Percentiles rank a stretch among this genome's conserved stretches.
Evolutionary conservation across 2,888 invertebrate genomes (phyloP).

Genomic region (Cheilosia variabilis): DNA sequence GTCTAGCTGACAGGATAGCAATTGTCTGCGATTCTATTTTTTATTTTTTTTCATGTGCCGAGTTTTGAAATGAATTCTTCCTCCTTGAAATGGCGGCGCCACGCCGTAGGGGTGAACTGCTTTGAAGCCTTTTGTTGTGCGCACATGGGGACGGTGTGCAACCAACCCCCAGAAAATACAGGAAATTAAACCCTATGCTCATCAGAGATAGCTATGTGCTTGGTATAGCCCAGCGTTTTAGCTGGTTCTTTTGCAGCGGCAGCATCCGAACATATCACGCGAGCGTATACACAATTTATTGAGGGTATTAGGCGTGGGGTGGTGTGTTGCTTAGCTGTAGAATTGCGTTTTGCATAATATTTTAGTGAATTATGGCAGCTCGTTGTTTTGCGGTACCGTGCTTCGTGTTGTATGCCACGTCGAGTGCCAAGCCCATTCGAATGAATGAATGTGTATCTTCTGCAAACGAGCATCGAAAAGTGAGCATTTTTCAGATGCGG

Average conservation of each 20-base stretch:
- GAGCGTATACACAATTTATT: conserved; percentile 57
- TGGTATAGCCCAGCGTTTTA: conserved; percentile 76
- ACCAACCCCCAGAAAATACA: conserved; percentile 80
- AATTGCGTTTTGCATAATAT: conserved; percentile 70
- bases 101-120: conserved; percentile 42
- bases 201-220: conserved; percentile 78
- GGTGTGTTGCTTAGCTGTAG: conserved; percentile 17
- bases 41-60: conserved; percentile 21
- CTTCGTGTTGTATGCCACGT: conserved; percentile 14
- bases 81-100: conserved; percentile 10
- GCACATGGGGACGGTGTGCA: conserved; percentile 26
- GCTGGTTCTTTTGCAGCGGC: conserved; percentile 76
- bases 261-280: conserved; percentile 23
- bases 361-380: conserved; percentile 65
- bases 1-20: conserved; percentile 57
- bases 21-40: conserved; percentile 52
- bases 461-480: conserved; percentile 31
- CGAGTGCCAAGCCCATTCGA: conserved; percentile 63
- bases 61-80: conserved; percentile 40
- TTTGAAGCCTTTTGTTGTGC: conserved; percentile 58
- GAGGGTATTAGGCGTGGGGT: conserved; percentile 49
- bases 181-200: conserved; percentile 81
- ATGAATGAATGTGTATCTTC: conserved; percentile 28
- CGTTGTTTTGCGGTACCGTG: conserved; percentile 45
- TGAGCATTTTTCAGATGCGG: conserved; percentile 31